Percentiles rank a stretch among this genome's conserved stretches.
These are phyloP conservation scores for Pica pica DNA, from an alignment of 2,113 vertebrate genomes.

Conservation along the genomic window DNA sequence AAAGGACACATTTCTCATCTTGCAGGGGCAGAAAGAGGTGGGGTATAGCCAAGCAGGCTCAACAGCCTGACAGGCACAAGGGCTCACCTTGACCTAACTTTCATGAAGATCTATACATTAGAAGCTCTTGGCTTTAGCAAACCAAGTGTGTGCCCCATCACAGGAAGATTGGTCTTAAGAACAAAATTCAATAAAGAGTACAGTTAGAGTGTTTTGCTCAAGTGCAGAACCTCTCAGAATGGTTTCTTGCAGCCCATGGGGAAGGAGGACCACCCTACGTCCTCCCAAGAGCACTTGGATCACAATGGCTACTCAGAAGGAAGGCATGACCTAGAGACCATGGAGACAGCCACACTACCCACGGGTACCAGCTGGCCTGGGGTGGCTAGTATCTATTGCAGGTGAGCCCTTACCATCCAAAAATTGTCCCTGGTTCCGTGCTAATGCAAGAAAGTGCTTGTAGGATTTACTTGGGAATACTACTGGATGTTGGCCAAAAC, in stretches of 20 bases:
- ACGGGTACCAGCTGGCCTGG: background rate
- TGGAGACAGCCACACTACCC: background rate
- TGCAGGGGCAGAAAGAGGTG: background rate
- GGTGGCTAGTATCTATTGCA: background rate
- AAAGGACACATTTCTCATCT: background rate
- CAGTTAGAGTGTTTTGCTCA: background rate
- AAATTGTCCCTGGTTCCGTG: background rate
- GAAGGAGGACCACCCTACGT: background rate
- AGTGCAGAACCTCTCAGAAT: background rate
- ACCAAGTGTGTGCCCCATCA: background rate
- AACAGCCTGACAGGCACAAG: background rate
- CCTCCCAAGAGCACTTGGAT: background rate
- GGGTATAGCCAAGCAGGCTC: background rate
- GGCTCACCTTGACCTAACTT: background rate
- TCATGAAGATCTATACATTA: background rate
- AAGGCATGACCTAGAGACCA: background rate
- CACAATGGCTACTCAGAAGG: background rate
- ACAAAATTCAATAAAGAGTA: background rate
- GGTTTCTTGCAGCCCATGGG: background rate
- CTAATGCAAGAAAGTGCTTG: background rate
- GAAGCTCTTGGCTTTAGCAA: background rate
- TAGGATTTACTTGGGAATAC: background rate
- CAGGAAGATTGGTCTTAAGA: background rate
- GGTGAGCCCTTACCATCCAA: background rate
- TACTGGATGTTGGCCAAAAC: background rate